Base-by-base conservation (phyloP, 1,140 invertebrate genomes). In the Temnothorax curvispinosus region DNA sequence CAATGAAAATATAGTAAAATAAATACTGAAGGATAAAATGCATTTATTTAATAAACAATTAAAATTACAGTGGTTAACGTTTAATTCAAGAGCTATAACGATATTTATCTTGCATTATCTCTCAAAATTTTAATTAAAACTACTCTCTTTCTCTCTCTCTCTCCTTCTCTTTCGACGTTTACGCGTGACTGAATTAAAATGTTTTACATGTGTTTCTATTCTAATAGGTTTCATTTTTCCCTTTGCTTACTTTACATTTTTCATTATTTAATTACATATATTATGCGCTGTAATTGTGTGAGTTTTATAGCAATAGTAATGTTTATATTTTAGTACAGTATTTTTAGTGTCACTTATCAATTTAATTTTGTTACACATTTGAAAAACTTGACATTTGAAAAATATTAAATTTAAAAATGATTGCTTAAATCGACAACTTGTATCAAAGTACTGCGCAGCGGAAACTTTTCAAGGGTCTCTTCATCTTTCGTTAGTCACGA, bases 81-180 rank as follows among this genome's bases (percentile, higher is more conserved):
- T 58, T 44, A 65, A 72, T 21, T 6, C 8, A 76, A 58, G 13
- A 7, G 11, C 3, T 58, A 41, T 56, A 74, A 35, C 27, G 13
- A 58, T 58, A 32, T 74, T 82, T 71, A 71, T 18, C 13, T 82
- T 47, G 8, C 8, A 82, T 82, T 82, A 82, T 74, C 7, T 72
- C 44, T 50, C 18, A 13, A 27, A 52, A 78, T 78, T 82, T 82
- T 56, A 72, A 72, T 82, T 72, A 74, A 74, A 82, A 47, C n/a
- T 58, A 1, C 15, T 27, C 15, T 62, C 15, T 18, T 11, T 62
- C 32, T 64, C 15, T 38, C 62, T 38, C 62, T 60, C 11, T 32
- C 58, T 32, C 27, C 32, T 4, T 21, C 69, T 15, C 9, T 32
- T 13, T 74, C 6, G 0, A 72, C 7, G 35, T 72, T 82, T 72